Evolutionary conservation across 1,140 invertebrate species (phyloP), one percentile per base, ranked within the genome.

Genomic region (Magallana angulata): DNA sequence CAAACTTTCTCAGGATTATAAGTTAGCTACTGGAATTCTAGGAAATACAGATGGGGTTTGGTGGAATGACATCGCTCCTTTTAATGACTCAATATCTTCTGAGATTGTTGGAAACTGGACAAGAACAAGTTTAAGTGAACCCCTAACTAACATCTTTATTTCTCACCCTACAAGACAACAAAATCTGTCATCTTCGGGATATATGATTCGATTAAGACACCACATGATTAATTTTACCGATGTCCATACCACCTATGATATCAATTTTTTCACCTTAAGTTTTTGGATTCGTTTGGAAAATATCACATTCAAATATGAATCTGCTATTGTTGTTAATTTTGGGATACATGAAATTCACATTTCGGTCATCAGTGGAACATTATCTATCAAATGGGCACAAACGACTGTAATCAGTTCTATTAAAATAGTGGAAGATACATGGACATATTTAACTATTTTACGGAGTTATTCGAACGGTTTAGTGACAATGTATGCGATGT

Each of bases 381-480:
- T 91, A 24, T 57, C 68, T 24, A 60, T 91, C 24, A 62, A 82
- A 18, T 91, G 87, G 86, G 57, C 57, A 16, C 57, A 30, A 16
- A 82, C 60, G 62, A 71, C 48, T 16, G 80, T 58, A 68, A 82
- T 62, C 30, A 57, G 36, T 36, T 64, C 86, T 11, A 58, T 86
- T 9, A 83, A 80, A 57, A 48, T 84, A 14, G 62, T 59, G 62
- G 56, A 84, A 11, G 80, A 24, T 62, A 60, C 56, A 59, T 91
- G 91, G 91, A 87, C 85, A 57, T 89, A 91, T 62, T 62, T 89
- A 18, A 81, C 90, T 24, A 7, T 91, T 3, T 85, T 86, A 5
- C 91, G 91, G 91, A 57, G 86, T 14, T 85, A 82, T 14, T 12
- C 24, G 7, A 84, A 85, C 57, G 89, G 88, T 18, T 68, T 85